phyloP scores from a whole-genome alignment of 1,140 invertebrate genomes.

The Triops longicaudatus region DNA sequence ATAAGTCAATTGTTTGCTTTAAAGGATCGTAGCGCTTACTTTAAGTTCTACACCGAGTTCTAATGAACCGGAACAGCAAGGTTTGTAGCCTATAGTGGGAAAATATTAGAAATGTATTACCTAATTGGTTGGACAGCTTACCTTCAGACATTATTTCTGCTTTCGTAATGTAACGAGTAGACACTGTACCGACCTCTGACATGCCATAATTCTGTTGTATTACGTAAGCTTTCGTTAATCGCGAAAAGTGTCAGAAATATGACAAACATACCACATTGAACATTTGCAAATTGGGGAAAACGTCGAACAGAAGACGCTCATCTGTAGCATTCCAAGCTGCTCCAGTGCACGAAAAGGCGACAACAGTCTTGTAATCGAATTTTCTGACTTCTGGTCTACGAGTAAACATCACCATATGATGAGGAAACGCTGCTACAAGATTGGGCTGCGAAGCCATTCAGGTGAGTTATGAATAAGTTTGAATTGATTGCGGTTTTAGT shows the following conservation, averaged over 20 bases:
- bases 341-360: not conserved
- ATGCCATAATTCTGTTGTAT: constrained; percentile 18
- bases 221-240: not conserved
- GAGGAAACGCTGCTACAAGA: not conserved
- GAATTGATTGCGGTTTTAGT: not conserved
- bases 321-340: not conserved
- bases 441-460: not conserved
- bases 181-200: not conserved
- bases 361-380: not conserved
- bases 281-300: not conserved
- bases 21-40: not conserved
- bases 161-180: not conserved
- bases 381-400: not conserved
- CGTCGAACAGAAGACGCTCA: constrained; percentile 12
- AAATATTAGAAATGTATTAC: not conserved
- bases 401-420: not conserved
- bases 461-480: not conserved
- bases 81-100: not conserved
- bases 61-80: not conserved
- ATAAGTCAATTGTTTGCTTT: too few species aligned
- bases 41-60: not conserved
- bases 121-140: not conserved
- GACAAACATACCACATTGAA: not conserved
- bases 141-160: not conserved
- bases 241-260: not conserved